A percentile compares a stretch with the other conserved stretches of the same genome.
phyloP scores from a whole-genome alignment of 2,113 vertebrate species.

The Muntiacus reevesi region DNA sequence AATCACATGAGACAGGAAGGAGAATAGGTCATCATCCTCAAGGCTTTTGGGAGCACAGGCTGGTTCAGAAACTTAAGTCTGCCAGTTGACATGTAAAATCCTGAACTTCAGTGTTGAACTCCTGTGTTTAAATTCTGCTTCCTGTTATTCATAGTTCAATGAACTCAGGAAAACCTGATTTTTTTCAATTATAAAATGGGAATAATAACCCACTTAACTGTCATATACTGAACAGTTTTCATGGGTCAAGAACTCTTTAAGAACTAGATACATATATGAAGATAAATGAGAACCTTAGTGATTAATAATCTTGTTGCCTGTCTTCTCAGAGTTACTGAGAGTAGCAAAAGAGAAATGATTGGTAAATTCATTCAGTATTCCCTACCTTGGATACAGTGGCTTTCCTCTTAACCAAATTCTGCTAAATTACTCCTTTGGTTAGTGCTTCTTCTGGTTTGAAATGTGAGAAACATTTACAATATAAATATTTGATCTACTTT shows the following conservation, averaged over 20 bases:
- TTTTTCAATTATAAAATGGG: neutral
- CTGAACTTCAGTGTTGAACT: neutral
- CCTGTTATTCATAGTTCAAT: neutral
- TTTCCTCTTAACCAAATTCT: neutral
- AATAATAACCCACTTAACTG: neutral
- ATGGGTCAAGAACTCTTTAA: neutral
- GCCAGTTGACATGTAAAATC: neutral
- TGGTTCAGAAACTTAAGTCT: neutral
- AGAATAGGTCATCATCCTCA: conserved; percentile 9
- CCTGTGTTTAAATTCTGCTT: neutral
- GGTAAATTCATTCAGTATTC: neutral
- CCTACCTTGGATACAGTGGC: neutral
- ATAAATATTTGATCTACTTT: neutral
- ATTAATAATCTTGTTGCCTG: neutral
- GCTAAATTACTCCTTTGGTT: neutral
- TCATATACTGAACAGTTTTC: neutral
- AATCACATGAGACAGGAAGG: neutral
- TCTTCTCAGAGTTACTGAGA: neutral
- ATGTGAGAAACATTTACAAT: neutral
- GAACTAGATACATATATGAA: neutral
- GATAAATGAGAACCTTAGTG: neutral
- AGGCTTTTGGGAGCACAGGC: neutral
- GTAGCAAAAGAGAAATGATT: neutral
- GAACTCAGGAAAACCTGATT: neutral
- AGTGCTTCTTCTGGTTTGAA: neutral